Conservation (phyloP, 2,797 vertebrate species). For the Luscinia megarhynchos region DNA sequence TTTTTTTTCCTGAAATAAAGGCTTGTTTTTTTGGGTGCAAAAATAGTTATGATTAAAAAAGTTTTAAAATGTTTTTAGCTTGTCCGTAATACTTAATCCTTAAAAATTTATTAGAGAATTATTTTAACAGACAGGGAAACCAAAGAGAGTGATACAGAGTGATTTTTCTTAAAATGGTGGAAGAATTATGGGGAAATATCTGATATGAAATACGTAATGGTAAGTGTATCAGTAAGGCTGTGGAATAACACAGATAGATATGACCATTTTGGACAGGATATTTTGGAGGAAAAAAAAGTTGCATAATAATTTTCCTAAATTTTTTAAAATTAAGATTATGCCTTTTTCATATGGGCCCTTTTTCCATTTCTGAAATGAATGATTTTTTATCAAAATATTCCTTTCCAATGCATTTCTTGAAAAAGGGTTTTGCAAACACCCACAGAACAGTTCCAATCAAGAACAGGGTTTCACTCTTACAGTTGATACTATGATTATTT, state of each 20-base stretch:
- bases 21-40: background rate
- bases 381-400: background rate
- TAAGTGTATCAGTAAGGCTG: background rate
- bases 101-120: background rate
- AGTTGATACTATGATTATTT: background rate
- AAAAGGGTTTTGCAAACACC: background rate
- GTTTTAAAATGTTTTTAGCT: background rate
- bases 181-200: background rate
- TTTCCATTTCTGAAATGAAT: background rate
- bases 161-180: background rate
- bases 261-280: background rate
- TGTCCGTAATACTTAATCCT: background rate
- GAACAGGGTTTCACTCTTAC: background rate
- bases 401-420: background rate
- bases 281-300: background rate
- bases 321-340: background rate
- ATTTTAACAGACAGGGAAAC: background rate
- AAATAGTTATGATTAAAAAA: background rate
- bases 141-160: background rate
- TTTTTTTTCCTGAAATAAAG: background rate
- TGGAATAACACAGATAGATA: background rate
- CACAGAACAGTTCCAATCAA: background rate
- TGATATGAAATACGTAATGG: rapidly evolving
- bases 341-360: background rate
- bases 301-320: background rate